Evolutionary conservation across 2,888 invertebrate species (phyloP), one percentile per base, ranked within the genome.

Genomic region (Diarsia rubi): DNA sequence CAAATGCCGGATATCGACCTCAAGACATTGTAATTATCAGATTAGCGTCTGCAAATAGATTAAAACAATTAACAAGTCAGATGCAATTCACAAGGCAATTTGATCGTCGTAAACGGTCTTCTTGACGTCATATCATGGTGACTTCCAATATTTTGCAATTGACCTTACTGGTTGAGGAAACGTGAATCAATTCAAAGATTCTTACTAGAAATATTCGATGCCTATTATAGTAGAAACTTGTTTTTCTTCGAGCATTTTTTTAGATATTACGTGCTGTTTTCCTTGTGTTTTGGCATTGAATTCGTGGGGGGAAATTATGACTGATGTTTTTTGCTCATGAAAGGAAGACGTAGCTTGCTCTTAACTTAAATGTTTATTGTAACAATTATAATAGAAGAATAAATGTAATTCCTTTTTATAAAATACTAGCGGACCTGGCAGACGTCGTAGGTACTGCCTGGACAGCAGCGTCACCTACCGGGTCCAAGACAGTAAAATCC

Each of bases 101-200:
- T 73, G 82, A 81, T 73, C 62, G 31, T 73, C 62, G 31, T n/a
- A 63, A 82, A 60, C n/a, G 52, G 70, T 75, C 65, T 62, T 73
- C 44, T 42, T 21, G n/a, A 72, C 79, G 60, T 69, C 71, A 79
- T 21, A 24, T 12, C 12, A 42, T 69, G 27, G 52, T 47, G 12
- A 8, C 6, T 52, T 78, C 87, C 82, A 68, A 85, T 78, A 75
- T 86, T 79, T 74, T 72, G 12, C 21, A 42, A 83, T 8, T 52
- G 62, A 75, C 75, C 81, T 80, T 62, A 73, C 54, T 47, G 47
- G 24, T 68, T 49, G 52, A 84, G 81, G 84, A 84, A 84, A 47
- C 27, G 31, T 54, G 31, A 6, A 11, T 44, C 42, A 54, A 47
- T 64, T 44, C 45, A 24, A 71, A 45, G 65, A 57, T 57, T 62